These are phyloP conservation scores for Eulemur macaco DNA, from an alignment of 2,113 vertebrate species.

Conservation along the genomic window DNA sequence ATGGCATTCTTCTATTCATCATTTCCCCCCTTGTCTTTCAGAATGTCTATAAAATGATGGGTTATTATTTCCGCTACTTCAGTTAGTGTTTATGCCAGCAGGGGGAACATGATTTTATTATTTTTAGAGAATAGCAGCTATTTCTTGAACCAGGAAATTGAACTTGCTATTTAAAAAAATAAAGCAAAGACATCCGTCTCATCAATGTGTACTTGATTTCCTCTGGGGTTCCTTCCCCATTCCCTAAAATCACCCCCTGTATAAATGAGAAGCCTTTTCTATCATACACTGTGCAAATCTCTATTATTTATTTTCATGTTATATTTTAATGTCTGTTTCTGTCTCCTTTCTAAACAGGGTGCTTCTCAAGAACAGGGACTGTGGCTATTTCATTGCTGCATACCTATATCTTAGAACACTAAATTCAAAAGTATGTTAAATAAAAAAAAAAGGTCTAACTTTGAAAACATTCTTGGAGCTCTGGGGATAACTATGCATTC, in stretches of 20 bases:
- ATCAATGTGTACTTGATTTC: constrained; percentile 49
- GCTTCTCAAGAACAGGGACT: neutral
- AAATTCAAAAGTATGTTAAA: constrained; percentile 27
- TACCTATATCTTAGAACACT: neutral
- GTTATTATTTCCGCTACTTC: constrained; percentile 74
- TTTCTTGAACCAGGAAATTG: constrained; percentile 74
- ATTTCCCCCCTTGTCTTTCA: constrained; percentile 68
- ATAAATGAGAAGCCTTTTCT: neutral
- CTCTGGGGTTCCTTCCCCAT: constrained; percentile 3
- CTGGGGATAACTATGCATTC: constrained; percentile 6
- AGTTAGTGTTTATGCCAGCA: constrained; percentile 71
- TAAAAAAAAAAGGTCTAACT: neutral
- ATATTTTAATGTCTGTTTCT: neutral
- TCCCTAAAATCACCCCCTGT: neutral
- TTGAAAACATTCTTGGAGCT: constrained; percentile 42
- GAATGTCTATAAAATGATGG: constrained; percentile 67
- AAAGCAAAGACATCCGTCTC: constrained; percentile 54
- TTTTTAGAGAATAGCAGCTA: constrained; percentile 76
- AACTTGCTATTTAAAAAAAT: constrained; percentile 74
- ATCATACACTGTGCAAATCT: neutral
- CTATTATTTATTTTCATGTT: neutral
- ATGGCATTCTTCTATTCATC: constrained; percentile 55
- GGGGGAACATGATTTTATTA: constrained; percentile 75
- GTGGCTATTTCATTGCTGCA: neutral
- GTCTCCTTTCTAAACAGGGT: neutral